Conservation (phyloP, 1,140 invertebrate genomes). For the Caenorhabditis remanei region DNA sequence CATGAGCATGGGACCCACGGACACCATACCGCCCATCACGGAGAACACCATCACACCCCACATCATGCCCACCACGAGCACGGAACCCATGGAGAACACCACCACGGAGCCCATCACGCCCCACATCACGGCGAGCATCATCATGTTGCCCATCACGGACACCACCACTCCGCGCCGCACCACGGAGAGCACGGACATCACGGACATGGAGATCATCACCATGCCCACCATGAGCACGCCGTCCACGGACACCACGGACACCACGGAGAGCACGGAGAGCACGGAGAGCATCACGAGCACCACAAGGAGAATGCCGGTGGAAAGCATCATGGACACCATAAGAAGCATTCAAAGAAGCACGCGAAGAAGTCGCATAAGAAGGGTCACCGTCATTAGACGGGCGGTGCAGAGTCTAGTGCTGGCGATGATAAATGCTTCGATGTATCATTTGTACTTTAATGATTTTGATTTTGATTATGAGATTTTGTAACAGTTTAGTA, state of each 20-base stretch:
- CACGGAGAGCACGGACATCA: too few species aligned
- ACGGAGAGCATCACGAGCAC: background rate
- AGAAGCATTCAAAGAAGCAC: constrained; percentile 46
- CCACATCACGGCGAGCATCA: too few species aligned
- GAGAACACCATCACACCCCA: background rate
- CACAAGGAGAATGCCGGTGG: background rate
- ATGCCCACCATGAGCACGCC: background rate
- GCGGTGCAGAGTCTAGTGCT: background rate
- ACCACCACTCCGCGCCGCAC: background rate
- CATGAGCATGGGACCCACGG: background rate
- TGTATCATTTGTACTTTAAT: constrained; percentile 21
- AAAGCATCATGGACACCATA: constrained; percentile 27
- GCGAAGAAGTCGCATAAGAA: constrained; percentile 34
- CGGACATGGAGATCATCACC: background rate
- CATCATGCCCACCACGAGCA: background rate
- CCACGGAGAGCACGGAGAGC: background rate
- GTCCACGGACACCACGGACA: background rate
- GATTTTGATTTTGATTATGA: background rate
- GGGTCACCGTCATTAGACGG: constrained; percentile 1
- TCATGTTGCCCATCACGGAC: too few species aligned
- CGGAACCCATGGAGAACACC: background rate
- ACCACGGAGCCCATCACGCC: background rate
- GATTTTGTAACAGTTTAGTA: too few species aligned
- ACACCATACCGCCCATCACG: background rate
- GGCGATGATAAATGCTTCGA: background rate